These are phyloP conservation scores for Psilopsiagon aurifrons DNA, from an alignment of 2,113 vertebrate species.

Conservation along the genomic window DNA sequence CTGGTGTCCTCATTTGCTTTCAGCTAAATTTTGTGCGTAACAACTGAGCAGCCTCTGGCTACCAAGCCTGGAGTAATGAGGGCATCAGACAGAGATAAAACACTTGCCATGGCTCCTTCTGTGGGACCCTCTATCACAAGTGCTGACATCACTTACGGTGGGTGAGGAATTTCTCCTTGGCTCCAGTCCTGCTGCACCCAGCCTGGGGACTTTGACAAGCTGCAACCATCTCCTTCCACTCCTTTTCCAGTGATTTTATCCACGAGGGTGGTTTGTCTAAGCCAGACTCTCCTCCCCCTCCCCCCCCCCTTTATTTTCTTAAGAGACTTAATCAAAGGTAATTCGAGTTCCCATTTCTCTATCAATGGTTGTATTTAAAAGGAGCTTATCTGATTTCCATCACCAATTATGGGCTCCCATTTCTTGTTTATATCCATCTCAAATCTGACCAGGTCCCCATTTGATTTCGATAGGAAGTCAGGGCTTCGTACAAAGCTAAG, in stretches of 20 bases:
- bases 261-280: conserved; percentile 24
- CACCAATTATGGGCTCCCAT: conserved; percentile 81
- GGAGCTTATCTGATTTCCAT: conserved; percentile 84
- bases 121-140: background rate
- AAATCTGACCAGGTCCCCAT: conserved; percentile 75
- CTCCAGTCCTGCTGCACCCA: conserved; percentile 51
- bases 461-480: conserved; percentile 80
- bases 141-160: background rate
- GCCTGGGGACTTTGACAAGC: conserved; percentile 36
- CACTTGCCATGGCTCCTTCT: background rate
- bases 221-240: conserved; percentile 14
- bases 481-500: conserved; percentile 71
- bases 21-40: background rate
- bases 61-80: background rate
- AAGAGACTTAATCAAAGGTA: conserved; percentile 83
- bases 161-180: conserved; percentile 37
- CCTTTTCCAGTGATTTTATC: conserved; percentile 57
- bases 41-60: background rate
- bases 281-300: background rate
- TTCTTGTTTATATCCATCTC: conserved; percentile 84
- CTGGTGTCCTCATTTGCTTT: background rate
- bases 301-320: conserved; percentile 76
- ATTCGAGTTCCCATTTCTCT: conserved; percentile 80
- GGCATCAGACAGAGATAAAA: background rate
- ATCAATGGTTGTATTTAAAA: conserved; percentile 84